These are phyloP conservation scores for Macrotus californicus DNA, from an alignment of 2,113 vertebrate species.

Conservation along the genomic window DNA sequence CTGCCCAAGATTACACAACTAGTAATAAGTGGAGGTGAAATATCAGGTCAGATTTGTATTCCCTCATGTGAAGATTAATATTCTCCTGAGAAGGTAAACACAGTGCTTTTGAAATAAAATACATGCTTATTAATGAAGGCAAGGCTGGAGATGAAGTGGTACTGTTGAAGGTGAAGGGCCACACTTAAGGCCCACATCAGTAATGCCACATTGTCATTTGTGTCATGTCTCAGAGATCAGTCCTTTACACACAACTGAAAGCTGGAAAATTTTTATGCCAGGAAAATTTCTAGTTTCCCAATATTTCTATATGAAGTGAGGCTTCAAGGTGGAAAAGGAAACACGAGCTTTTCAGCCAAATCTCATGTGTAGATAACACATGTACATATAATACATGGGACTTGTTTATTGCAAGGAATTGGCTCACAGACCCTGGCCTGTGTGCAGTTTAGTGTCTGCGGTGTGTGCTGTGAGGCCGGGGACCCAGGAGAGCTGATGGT, in stretches of 20 bases:
- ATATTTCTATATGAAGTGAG: not conserved
- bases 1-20: not conserved
- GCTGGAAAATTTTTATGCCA: not conserved
- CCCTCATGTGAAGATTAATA: not conserved
- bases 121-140: not conserved
- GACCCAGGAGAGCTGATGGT: no score
- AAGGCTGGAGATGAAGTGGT: not conserved
- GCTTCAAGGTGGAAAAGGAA: not conserved
- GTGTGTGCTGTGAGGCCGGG: not conserved
- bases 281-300: not conserved
- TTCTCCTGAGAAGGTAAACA: not conserved
- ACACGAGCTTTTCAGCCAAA: not conserved
- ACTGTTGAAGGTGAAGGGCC: rapidly evolving
- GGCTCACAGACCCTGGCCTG: not conserved
- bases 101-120: not conserved
- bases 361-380: no score
- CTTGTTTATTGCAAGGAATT: not conserved
- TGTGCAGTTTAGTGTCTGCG: not conserved
- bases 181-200: not conserved
- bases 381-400: no score
- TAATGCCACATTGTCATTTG: no score
- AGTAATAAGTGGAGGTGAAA: not conserved
- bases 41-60: not conserved
- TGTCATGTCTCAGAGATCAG: not conserved
- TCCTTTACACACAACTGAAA: not conserved